Evolutionary conservation across 2,797 vertebrate species (phyloP), one percentile per base, ranked within the genome.

Genomic region (Chelmon rostratus): DNA sequence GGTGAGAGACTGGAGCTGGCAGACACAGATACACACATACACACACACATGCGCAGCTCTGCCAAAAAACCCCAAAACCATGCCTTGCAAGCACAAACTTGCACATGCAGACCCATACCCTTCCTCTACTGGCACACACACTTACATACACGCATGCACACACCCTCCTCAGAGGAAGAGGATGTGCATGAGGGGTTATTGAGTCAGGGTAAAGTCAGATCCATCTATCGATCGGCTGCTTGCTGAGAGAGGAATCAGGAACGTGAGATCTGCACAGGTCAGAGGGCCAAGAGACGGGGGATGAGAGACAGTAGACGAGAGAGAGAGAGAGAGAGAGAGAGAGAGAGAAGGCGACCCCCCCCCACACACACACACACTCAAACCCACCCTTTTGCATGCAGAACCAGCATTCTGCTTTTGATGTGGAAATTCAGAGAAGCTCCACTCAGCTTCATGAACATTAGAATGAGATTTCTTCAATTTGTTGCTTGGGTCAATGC

Each of bases 1-100:
- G 93, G 92, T 93, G 94, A 94, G 81, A 92, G 94, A 92, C 88
- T 90, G 87, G 86, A 92, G 91, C 91, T 94, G 94, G 93, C 94
- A 94, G 88, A 93, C 87, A 79, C 75, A 87, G 53, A 85, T 71
- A 18, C 68, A 54, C 71, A 80, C 68, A 79, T 74, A 82, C 58
- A 73, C 64, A 65, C 79, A 79, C 77, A 79, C 76, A 82, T n/a
- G 61, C 61, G 69, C 81, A 67, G 75, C 65, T 59, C 75, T 89
- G 84, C 85, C 90, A 93, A 89, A 83, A 86, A 62, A 64, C 18
- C 70, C 74, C 47, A 78, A 90, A 91, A 89, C 86, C 89, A 86
- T 89, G 84, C 84, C 83, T 89, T 63, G 57, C 66, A 62, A 87
- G 85, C 73, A 85, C 78, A 82, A 78, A 81, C 78, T 82, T 78